These are phyloP conservation scores for Apomyelois bistriatella DNA, from an alignment of 2,888 invertebrate species.

Conservation along the genomic window DNA sequence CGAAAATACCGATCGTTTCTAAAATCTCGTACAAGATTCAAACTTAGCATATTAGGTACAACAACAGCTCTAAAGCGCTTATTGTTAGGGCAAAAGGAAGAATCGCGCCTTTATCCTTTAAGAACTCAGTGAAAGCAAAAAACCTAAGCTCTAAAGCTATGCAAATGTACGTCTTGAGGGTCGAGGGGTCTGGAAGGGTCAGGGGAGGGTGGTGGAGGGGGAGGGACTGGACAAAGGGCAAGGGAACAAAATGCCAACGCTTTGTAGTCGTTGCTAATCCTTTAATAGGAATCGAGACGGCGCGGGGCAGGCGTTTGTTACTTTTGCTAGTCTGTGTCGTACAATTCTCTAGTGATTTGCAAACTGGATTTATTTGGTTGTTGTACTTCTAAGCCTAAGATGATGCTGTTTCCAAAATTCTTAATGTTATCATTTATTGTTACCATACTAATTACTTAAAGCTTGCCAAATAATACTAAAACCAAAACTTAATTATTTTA, in stretches of 20 bases:
- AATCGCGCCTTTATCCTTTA: constrained; percentile 62
- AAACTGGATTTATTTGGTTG: neutral
- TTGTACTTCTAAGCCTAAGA: neutral
- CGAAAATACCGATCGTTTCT: neutral
- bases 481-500: too few relatives aligned
- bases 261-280: constrained; percentile 71
- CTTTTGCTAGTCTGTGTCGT: neutral
- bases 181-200: constrained; percentile 37
- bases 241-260: constrained; percentile 70
- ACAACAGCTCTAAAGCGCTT: constrained; percentile 12
- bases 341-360: constrained; percentile 3
- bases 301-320: constrained; percentile 9
- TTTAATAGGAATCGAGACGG: constrained; percentile 71
- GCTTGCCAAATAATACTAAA: too few relatives aligned
- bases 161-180: constrained; percentile 76
- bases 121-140: constrained; percentile 61
- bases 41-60: constrained; percentile 14
- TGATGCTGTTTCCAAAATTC: too few relatives aligned
- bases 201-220: constrained; percentile 23
- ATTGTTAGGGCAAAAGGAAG: constrained; percentile 28
- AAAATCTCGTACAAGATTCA: neutral
- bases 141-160: constrained; percentile 74
- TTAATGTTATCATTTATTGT: too few relatives aligned
- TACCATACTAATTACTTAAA: too few relatives aligned
- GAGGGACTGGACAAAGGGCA: constrained; percentile 62